These are phyloP conservation scores for Pipistrellus pygmaeus DNA, from an alignment of 2,797 vertebrate species.

Conservation along the genomic window DNA sequence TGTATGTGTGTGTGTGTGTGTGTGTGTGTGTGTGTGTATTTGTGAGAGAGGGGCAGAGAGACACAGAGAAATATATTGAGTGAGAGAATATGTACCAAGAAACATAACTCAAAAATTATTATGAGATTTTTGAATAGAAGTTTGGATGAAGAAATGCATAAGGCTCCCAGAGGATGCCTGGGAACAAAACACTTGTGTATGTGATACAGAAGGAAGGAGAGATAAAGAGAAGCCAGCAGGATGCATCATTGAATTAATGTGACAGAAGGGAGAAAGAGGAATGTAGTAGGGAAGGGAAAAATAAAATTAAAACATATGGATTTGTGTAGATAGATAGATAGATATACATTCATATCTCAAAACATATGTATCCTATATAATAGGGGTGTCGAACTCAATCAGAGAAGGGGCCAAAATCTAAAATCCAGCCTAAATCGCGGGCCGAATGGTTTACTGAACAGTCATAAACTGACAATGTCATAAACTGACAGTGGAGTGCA, in stretches of 20 bases:
- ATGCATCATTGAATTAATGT: background rate
- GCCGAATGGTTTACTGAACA: too few relatives aligned
- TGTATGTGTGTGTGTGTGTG: background rate
- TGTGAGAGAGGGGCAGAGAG: background rate
- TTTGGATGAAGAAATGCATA: background rate
- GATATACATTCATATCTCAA: background rate
- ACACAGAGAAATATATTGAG: background rate
- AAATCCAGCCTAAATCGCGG: too few relatives aligned
- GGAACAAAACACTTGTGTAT: background rate
- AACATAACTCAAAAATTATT: background rate
- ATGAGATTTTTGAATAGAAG: background rate
- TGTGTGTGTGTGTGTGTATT: background rate
- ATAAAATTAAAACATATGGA: background rate
- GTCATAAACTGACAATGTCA: too few relatives aligned
- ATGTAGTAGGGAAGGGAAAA: background rate
- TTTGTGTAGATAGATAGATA: background rate
- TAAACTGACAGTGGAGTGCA: too few relatives aligned
- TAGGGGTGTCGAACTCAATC: too few relatives aligned
- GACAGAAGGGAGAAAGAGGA: background rate
- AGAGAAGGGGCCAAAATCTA: too few relatives aligned
- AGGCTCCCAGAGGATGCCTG: background rate
- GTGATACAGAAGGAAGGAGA: background rate
- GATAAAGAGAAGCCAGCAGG: background rate
- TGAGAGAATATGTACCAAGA: background rate
- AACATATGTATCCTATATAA: background rate